Percentiles rank a stretch among this genome's conserved stretches.
Evolutionary conservation across 2,888 invertebrate species (phyloP).

Genomic region (Drosophila algonquin): DNA sequence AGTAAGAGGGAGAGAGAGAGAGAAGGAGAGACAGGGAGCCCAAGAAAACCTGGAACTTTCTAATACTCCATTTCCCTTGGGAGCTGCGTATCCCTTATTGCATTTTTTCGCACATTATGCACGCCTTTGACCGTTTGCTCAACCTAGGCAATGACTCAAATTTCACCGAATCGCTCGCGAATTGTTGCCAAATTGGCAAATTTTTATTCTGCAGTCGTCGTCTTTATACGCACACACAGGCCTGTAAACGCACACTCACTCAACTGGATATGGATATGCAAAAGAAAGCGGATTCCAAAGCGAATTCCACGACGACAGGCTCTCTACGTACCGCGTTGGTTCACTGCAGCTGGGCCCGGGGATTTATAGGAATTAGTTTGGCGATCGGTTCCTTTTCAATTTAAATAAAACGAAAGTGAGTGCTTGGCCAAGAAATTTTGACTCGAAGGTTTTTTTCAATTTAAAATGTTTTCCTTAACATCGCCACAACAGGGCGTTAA

Average conservation of each 20-base stretch:
- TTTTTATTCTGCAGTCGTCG: slow-evolving; percentile 59
- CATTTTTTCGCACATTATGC: slow-evolving; percentile 13
- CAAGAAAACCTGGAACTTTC: slow-evolving; percentile 67
- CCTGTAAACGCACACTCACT: slow-evolving; percentile 13
- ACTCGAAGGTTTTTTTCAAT: too few relatives aligned
- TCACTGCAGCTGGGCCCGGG: not conserved
- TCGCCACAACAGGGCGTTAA: not conserved
- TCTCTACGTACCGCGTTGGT: not conserved
- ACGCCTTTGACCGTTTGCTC: slow-evolving; percentile 7
- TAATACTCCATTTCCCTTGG: slow-evolving; percentile 17
- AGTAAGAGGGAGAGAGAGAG: not conserved
- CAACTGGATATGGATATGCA: slow-evolving; percentile 42
- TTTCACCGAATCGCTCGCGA: slow-evolving; percentile 52
- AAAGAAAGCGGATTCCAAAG: slow-evolving; percentile 12
- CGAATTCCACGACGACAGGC: not conserved
- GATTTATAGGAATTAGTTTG: not conserved
- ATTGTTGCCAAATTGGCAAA: slow-evolving; percentile 77
- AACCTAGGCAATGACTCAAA: slow-evolving; percentile 52
- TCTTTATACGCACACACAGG: slow-evolving; percentile 45
- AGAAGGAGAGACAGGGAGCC: slow-evolving; percentile 24
- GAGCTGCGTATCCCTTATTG: slow-evolving; percentile 1
- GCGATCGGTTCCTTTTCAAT: not conserved
- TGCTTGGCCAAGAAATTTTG: not conserved
- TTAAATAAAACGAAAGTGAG: not conserved
- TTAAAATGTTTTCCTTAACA: too few relatives aligned